Evolutionary conservation across 2,888 invertebrate species (phyloP).

Genomic region (Lasioglossum morio): DNA sequence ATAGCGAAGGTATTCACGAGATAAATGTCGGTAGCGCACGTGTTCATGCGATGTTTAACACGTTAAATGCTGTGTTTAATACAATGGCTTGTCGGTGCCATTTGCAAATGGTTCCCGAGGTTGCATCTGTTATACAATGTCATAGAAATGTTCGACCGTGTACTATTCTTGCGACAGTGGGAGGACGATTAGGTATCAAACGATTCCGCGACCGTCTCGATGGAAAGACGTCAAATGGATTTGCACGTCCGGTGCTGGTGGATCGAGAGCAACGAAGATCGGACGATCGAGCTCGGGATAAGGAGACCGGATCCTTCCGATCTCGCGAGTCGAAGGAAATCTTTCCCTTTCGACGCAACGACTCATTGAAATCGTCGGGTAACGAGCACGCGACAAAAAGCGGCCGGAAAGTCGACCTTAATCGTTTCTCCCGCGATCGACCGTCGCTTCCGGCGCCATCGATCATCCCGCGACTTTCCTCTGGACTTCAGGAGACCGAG

Average conservation of each 20-base stretch:
- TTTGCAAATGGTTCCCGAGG: background rate
- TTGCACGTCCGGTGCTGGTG: background rate
- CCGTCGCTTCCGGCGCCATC: slow-evolving; percentile 60
- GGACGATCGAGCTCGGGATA: background rate
- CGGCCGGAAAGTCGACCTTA: slow-evolving; percentile 46
- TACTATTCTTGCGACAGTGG: background rate
- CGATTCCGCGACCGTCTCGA: background rate
- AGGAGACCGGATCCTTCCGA: background rate
- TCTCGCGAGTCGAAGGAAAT: background rate
- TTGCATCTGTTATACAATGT: background rate
- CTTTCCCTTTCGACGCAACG: slow-evolving; percentile 9
- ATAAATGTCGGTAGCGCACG: background rate
- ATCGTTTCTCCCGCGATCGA: slow-evolving; percentile 43
- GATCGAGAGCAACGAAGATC: background rate
- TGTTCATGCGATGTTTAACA: too few species aligned
- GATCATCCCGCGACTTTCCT: slow-evolving; percentile 55
- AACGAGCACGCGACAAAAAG: slow-evolving; percentile 22
- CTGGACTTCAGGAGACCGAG: background rate
- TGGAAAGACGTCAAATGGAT: background rate
- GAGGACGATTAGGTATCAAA: background rate
- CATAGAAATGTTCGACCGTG: background rate
- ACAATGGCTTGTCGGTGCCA: background rate
- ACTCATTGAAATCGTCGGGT: slow-evolving; percentile 9
- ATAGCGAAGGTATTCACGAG: background rate
- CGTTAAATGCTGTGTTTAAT: background rate